Evolutionary conservation across 30 jellyfish, hydroid and myxozoan species (phyloP).

Genomic region (Nemopilema nomurai): DNA sequence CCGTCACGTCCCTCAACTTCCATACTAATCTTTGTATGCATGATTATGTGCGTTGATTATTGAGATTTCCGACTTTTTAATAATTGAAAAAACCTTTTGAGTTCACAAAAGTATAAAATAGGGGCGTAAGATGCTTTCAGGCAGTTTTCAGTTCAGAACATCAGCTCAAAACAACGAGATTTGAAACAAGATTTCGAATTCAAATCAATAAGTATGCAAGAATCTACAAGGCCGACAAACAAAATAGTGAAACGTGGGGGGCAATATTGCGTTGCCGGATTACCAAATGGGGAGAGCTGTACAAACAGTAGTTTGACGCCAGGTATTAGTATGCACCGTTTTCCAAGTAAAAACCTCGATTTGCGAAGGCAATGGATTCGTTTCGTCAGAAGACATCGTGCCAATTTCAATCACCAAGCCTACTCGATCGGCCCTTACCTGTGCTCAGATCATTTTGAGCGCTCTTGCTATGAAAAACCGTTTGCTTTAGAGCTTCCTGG

Average conservation of each 20-base stretch:
- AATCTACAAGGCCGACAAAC: neutral
- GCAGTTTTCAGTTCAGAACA: neutral
- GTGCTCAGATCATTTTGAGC: slow-evolving; percentile 6
- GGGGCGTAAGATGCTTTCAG: neutral
- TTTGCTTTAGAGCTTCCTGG: slow-evolving; percentile 17
- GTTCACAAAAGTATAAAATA: neutral
- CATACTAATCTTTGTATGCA: neutral
- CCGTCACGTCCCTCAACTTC: neutral
- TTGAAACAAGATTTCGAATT: neutral
- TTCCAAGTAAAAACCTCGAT: slow-evolving; percentile 8
- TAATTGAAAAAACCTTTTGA: neutral
- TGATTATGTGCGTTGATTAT: neutral
- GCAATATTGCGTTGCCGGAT: slow-evolving; percentile 12
- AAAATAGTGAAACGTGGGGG: slow-evolving; percentile 16
- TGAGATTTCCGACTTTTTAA: neutral
- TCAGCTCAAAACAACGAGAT: neutral
- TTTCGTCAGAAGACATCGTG: slow-evolving; percentile 23
- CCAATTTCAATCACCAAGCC: slow-evolving; percentile 8
- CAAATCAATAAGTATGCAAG: neutral
- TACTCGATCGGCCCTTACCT: neutral
- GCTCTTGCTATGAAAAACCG: neutral
- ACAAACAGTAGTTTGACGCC: slow-evolving; percentile 10
- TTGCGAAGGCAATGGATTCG: slow-evolving; percentile 4
- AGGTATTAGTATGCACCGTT: slow-evolving; percentile 7
- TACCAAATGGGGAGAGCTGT: slow-evolving; percentile 17